Percentiles rank a stretch among this genome's conserved stretches.
Conservation (phyloP, 2,888 invertebrate species). For the Orgyia antiqua region DNA sequence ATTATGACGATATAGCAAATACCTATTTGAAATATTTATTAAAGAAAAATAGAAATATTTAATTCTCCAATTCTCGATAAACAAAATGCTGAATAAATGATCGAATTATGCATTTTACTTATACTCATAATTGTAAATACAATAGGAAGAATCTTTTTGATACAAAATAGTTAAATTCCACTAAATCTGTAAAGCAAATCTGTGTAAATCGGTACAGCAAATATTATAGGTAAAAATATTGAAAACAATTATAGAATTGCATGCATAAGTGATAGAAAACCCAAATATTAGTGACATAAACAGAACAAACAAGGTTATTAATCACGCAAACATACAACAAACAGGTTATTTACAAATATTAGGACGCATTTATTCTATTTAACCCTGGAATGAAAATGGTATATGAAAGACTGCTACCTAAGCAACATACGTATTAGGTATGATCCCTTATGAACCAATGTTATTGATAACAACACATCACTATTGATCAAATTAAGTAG, state of each 20-base stretch:
- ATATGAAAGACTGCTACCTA: constrained; percentile 29
- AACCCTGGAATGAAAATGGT: constrained; percentile 48
- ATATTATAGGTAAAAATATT: too few species aligned
- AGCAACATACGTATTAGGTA: constrained; percentile 23
- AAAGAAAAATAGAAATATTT: constrained; percentile 49
- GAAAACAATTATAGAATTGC: too few species aligned
- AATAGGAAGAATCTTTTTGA: too few species aligned
- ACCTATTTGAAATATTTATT: constrained; percentile 31
- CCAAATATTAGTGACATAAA: constrained; percentile 49
- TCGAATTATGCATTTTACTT: too few species aligned
- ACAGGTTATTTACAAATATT: constrained; percentile 15
- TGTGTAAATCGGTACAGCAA: too few species aligned
- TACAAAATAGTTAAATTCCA: too few species aligned
- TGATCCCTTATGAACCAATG: constrained; percentile 21
- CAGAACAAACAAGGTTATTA: constrained; percentile 37
- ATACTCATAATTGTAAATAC: too few species aligned
- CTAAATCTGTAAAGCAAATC: too few species aligned
- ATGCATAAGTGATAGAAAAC: constrained; percentile 32
- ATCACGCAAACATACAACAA: constrained; percentile 29
- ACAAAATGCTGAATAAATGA: too few species aligned
- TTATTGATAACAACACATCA: constrained; percentile 34
- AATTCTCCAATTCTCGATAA: too few species aligned
- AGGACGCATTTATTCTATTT: constrained; percentile 26
- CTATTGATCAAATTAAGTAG: constrained; percentile 11
- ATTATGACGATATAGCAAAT: too few species aligned